These are phyloP conservation scores for Chondrosia reniformis DNA, from an alignment of 37 sponge, comb jelly and placozoan species.

Conservation along the genomic window DNA sequence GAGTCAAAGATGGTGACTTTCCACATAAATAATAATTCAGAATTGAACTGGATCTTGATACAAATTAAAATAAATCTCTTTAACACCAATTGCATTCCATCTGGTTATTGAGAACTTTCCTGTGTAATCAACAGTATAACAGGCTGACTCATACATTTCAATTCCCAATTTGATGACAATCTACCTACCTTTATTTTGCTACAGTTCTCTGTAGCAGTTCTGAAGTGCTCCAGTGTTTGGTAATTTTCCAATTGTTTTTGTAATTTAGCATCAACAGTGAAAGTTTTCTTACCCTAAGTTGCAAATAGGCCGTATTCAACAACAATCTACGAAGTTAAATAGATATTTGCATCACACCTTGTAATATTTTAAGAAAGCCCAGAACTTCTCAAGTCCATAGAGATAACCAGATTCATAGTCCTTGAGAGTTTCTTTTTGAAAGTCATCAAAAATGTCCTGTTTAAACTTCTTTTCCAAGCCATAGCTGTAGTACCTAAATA, in stretches of 20 bases:
- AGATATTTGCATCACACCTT: slow-evolving; percentile 50
- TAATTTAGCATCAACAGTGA: slow-evolving; percentile 51
- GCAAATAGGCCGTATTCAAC: neutral
- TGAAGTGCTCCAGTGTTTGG: slow-evolving; percentile 89
- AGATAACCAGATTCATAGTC: slow-evolving; percentile 78
- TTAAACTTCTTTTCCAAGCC: slow-evolving; percentile 96
- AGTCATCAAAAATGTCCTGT: slow-evolving; percentile 80
- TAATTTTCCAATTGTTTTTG: slow-evolving; percentile 60
- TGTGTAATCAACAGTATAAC: too few relatives aligned
- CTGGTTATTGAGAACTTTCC: too few relatives aligned
- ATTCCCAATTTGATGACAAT: too few relatives aligned
- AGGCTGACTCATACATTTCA: too few relatives aligned
- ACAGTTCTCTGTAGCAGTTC: slow-evolving; percentile 62
- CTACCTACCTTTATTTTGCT: too few relatives aligned
- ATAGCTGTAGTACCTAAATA: slow-evolving; percentile 99
- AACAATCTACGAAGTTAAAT: neutral
- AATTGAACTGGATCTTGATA: too few relatives aligned
- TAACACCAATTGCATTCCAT: too few relatives aligned
- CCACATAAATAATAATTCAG: too few relatives aligned
- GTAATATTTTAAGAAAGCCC: slow-evolving; percentile 99
- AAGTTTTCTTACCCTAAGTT: slow-evolving; percentile 46
- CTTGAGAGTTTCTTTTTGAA: slow-evolving; percentile 85
- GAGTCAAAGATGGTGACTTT: too few relatives aligned
- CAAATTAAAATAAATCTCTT: too few relatives aligned
- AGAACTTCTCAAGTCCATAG: slow-evolving; percentile 99